phyloP scores from a whole-genome alignment of 35 echinoderm and acorn worm genomes.

The Diadema setosum region DNA sequence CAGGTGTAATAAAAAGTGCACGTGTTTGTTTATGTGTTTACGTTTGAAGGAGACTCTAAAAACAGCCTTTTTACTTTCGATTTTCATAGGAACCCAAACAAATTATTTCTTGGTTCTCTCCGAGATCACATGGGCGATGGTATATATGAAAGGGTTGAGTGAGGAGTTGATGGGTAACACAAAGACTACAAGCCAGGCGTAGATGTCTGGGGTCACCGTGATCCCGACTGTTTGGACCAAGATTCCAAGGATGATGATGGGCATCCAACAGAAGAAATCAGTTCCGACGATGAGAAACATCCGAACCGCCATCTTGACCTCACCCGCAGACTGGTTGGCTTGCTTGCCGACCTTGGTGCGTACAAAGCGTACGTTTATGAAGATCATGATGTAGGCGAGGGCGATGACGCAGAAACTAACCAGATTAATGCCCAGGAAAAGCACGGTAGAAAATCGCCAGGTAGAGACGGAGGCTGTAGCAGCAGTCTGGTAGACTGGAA shows the following conservation, averaged over 20 bases:
- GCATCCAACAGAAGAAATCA: constrained; percentile 80
- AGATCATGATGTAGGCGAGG: constrained; percentile 50
- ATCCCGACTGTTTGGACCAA: constrained; percentile 28
- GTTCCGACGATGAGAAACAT: constrained; percentile 73
- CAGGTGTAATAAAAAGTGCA: too few relatives aligned
- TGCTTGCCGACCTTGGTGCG: not conserved
- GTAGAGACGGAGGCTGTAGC: constrained; percentile 12
- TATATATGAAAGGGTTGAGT: constrained; percentile 77
- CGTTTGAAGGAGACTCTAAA: too few relatives aligned
- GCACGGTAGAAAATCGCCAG: constrained; percentile 52
- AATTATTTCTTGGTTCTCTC: too few relatives aligned
- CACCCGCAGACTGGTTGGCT: not conserved
- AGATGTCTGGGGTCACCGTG: constrained; percentile 29
- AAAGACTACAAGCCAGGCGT: constrained; percentile 84
- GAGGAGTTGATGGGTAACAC: constrained; percentile 82
- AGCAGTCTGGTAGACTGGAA: not conserved
- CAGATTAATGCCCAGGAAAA: constrained; percentile 67
- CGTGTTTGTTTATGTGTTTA: too few relatives aligned
- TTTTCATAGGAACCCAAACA: too few relatives aligned
- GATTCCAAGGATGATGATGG: constrained; percentile 72
- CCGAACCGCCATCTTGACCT: constrained; percentile 70
- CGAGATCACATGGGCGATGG: not conserved
- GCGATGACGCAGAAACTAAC: constrained; percentile 49
- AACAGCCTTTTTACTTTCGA: too few relatives aligned
- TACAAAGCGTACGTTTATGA: constrained; percentile 30